Evolutionary conservation across 1,140 invertebrate genomes (phyloP).

Genomic region (Pseudoatta argentina): DNA sequence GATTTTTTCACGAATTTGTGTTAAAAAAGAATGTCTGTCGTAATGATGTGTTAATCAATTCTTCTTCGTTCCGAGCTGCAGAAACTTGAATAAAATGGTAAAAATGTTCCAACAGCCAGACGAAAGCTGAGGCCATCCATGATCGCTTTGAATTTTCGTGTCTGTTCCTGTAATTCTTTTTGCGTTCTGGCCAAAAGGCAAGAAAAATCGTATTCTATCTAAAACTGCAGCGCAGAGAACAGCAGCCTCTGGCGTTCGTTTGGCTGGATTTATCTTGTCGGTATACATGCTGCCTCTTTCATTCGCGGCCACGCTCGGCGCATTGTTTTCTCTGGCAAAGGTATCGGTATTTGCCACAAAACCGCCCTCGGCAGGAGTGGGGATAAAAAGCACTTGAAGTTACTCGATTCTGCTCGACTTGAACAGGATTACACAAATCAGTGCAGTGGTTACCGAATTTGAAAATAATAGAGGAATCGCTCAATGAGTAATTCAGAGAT

Average conservation of each 20-base stretch:
- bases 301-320: not conserved
- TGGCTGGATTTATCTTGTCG: conserved; percentile 16
- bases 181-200: conserved; percentile 12
- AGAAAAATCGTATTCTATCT: conserved; percentile 19
- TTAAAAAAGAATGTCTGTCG: not conserved
- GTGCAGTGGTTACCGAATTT: not conserved
- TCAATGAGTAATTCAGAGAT: not conserved
- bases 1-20: not conserved
- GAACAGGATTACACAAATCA: not conserved
- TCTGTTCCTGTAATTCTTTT: not conserved
- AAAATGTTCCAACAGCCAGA: not conserved
- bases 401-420: conserved; percentile 19
- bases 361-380: not conserved
- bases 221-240: conserved; percentile 12
- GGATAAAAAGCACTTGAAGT: not conserved
- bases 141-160: conserved; percentile 23
- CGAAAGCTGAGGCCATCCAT: not conserved
- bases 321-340: conserved; percentile 35
- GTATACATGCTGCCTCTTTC: not conserved
- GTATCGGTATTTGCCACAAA: conserved; percentile 18
- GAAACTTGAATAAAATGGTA: not conserved
- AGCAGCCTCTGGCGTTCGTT: conserved; percentile 4
- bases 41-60: not conserved
- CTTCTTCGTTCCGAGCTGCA: not conserved
- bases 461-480: not conserved